Conservation (phyloP, 1,140 invertebrate genomes). For the Eubasilissa regina region DNA sequence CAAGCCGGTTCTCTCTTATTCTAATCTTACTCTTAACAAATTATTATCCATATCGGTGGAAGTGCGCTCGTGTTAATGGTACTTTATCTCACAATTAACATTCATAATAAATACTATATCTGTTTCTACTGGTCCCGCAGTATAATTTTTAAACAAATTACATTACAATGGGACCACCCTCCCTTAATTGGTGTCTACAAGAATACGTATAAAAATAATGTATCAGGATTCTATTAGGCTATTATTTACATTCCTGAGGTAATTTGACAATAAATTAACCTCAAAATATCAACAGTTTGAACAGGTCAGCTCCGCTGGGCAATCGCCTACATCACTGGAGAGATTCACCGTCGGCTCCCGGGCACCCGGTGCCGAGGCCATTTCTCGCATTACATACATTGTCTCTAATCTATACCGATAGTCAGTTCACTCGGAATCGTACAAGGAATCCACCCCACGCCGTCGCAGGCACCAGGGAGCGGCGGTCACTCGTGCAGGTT, state of each 20-base stretch:
- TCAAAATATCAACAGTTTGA: constrained; percentile 60
- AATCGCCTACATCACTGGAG: constrained; percentile 55
- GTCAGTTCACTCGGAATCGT: too few species aligned
- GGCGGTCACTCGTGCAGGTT: constrained; percentile 84
- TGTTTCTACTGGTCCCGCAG: constrained; percentile 72
- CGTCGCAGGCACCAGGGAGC: too few species aligned
- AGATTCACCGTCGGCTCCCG: constrained; percentile 53
- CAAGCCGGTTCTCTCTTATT: constrained; percentile 4
- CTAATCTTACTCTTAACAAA: constrained; percentile 50
- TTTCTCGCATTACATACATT: too few species aligned
- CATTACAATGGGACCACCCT: constrained; percentile 69
- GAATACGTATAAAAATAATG: constrained; percentile 52
- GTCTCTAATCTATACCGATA: too few species aligned
- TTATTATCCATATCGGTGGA: constrained; percentile 61
- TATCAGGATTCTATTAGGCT: constrained; percentile 52
- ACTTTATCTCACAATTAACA: constrained; percentile 61
- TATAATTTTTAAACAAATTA: constrained; percentile 76
- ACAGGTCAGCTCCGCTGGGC: constrained; percentile 54
- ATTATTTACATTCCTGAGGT: constrained; percentile 57
- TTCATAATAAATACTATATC: constrained; percentile 73
- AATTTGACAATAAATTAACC: constrained; percentile 54
- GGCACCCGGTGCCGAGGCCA: constrained; percentile 62
- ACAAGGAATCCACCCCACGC: too few species aligned
- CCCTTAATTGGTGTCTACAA: constrained; percentile 43
- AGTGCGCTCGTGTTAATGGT: constrained; percentile 58